Evolutionary conservation across 2,888 invertebrate genomes (phyloP), one percentile per base, ranked within the genome.

Genomic region (Myathropa florea): DNA sequence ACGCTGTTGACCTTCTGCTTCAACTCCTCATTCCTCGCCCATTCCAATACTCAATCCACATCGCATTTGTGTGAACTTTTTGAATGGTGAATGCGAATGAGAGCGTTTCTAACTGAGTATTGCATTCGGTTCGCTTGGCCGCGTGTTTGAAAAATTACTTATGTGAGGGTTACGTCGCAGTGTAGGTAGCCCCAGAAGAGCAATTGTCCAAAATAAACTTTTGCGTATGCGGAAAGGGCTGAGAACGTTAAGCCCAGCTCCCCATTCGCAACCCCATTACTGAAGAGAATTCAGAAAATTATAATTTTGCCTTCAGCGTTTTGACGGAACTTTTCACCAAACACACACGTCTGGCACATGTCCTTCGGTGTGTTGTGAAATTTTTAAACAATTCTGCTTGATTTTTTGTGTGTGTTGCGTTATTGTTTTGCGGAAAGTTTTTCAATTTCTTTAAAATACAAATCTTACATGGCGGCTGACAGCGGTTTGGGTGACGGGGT

Each of bases 81-180:
- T 63, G 59, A 73, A 82, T 75, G 63, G 30, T 36, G 77, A 70
- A 64, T 79, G 30, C 59, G 57, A 70, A 64, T 79, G 30, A 46
- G 57, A 68, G 10, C 18, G 26, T 60, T 10, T 46, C 21, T 6
- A 68, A 75, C 24, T 46, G 36, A 85, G 53, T 67, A 67, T 72
- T 80, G 80, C 80, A 80, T 80, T 80, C 60, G 80, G 72, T 70
- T 39, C 81, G 85, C 76, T 72, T 81, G 85, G 82, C 30, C 77
- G 85, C 85, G 82, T 57, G 46, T 82, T 85, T 68, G 85, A 82
- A 70, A 85, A 85, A 82, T 82, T 82, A 85, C 68, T 63, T 82
- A 82, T 85, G 82, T 73, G 71, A 71, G 23, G 60, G 28, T 33
- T 14, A 39, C 18, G 14, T 14, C 28, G 65, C 53, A 36, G 53